Percentiles rank a stretch among this genome's conserved stretches.
These are phyloP conservation scores for Pelochelys cantorii DNA, from an alignment of 2,797 vertebrate genomes.

Conservation along the genomic window DNA sequence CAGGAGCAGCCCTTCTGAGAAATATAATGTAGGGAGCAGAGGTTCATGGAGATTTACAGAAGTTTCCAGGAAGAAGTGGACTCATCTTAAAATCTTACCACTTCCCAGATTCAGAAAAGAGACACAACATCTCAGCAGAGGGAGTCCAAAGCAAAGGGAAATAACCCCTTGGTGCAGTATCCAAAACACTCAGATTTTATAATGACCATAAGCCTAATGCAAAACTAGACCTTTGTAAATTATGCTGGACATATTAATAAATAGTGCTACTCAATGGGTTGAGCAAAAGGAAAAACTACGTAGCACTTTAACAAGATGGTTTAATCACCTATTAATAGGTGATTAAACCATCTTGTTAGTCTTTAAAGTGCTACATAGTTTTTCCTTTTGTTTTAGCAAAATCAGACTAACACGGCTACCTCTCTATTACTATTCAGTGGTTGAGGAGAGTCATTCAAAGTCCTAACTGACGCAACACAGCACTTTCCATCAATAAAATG, in stretches of 20 bases:
- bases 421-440: no score
- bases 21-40: not conserved
- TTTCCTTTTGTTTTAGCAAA: no score
- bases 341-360: no score
- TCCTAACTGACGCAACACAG: not conserved
- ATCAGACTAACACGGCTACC: no score
- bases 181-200: not conserved
- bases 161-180: not conserved
- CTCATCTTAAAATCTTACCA: not conserved
- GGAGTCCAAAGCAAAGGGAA: not conserved
- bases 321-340: no score
- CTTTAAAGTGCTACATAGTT: no score
- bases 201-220: fast-evolving
- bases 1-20: not conserved
- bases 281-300: not conserved
- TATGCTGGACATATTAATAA: not conserved
- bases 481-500: no score
- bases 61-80: not conserved
- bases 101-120: not conserved
- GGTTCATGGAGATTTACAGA: not conserved
- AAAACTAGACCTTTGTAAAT: not conserved
- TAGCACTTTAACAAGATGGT: no score
- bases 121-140: not conserved
- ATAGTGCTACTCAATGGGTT: fast-evolving
- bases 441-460: not conserved